Base-by-base conservation (phyloP, 1,140 invertebrate species). In the Ceratosolen fusciceps region DNA sequence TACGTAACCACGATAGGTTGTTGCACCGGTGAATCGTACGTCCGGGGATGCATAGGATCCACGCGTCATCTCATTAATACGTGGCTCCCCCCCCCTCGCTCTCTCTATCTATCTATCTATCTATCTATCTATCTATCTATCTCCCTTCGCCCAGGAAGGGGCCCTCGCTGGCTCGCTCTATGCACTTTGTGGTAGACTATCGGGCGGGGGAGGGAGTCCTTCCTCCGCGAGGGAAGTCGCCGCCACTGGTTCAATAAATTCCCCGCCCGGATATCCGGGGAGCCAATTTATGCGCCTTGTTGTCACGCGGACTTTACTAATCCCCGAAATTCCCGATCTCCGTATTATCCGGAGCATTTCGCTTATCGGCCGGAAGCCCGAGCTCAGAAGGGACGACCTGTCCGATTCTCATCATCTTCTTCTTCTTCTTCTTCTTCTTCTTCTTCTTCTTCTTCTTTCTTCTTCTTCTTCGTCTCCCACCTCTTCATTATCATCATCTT, bases 201-300 rank as follows among this genome's bases (percentile, higher is more conserved):
- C 43, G 43, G 43, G 43, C 43, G 43, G 16, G 43, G 43, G 49
- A 9, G 9, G 49, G 49, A 21, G 49, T 19, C n/a, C n/a, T 7
- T 52, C 49, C 9, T 52, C 14, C 19, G 49, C 12, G 49, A 52
- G 21, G 21, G 49, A 52, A 52, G 58, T 60, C 26, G 2, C 0
- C 12, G 4, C 56, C 12, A n/a, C 24, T 16, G 21, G 60, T 16
- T 31, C 26, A 68, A 47, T 47, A 47, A 68, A 39, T 34, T 39
- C 2, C 19, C 9, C 14, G 37, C 19, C 67, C 67, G 65, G 65
- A 68, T 26, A 43, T 68, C 65, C 65, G 65, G 21, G 0, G 21
- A 34, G 37, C 39, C 65, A 37, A 68, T 68, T 68, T 68, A 68
- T 68, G 16, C 65, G 21, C 65, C 24, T 68, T 43, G 65, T 68